Evolutionary conservation across 2,113 vertebrate species (phyloP).

Genomic region (Brachyistius frenatus): DNA sequence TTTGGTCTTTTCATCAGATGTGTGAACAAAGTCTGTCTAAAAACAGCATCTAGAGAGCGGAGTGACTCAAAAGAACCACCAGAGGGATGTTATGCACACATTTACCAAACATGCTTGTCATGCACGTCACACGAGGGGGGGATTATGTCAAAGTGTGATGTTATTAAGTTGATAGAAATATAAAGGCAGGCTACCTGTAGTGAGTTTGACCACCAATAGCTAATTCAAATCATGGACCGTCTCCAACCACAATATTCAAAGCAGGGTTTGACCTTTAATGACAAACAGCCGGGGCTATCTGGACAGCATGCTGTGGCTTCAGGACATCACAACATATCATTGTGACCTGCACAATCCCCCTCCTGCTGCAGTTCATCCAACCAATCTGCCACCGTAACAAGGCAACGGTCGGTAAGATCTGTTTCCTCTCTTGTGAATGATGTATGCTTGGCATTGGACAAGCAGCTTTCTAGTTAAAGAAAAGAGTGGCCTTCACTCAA

Average conservation of each 20-base stretch:
- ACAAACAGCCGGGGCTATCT: constrained; percentile 11
- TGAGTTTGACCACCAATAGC: too few relatives aligned
- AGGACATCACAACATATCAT: constrained; percentile 21
- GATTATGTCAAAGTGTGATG: too few relatives aligned
- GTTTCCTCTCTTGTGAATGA: constrained; percentile 3
- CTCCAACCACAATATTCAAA: background rate
- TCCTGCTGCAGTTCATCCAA: constrained; percentile 9
- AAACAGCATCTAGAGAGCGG: background rate
- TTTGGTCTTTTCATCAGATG: constrained; percentile 38
- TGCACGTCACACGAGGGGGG: background rate
- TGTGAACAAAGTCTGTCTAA: constrained; percentile 16
- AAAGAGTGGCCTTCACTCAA: constrained; percentile 1
- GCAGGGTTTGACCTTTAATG: constrained; percentile 39
- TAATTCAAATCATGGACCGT: too few relatives aligned
- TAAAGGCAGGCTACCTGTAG: too few relatives aligned
- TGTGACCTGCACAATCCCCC: constrained; percentile 17
- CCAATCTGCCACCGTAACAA: background rate
- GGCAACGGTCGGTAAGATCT: constrained; percentile 12
- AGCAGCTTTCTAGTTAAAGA: constrained; percentile 10
- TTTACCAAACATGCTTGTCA: background rate
- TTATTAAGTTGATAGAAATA: too few relatives aligned
- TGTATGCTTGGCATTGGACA: constrained; percentile 5
- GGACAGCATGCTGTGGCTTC: background rate
- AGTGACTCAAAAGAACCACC: background rate
- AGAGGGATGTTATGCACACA: background rate